Percentiles rank a stretch among this genome's conserved stretches.
phyloP scores from a whole-genome alignment of 1,140 invertebrate species.

The Habropoda laboriosa region DNA sequence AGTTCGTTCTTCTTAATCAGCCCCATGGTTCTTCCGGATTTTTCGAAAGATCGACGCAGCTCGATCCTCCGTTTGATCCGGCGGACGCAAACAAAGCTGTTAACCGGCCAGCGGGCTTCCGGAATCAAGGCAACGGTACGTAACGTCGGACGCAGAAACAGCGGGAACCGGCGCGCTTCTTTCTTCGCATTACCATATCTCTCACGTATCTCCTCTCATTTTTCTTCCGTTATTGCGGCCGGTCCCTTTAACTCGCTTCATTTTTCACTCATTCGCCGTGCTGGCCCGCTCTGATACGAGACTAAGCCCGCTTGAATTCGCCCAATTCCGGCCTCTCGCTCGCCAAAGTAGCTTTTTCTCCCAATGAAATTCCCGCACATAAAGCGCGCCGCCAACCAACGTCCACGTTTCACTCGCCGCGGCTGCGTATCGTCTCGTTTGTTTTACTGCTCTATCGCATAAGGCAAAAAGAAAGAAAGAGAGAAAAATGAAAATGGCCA shows the following conservation, averaged over 20 bases:
- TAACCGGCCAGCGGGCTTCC: slow-evolving; percentile 65
- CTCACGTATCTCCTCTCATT: slow-evolving; percentile 34
- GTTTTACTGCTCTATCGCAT: background rate
- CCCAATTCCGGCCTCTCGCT: background rate
- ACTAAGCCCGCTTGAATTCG: slow-evolving; percentile 7
- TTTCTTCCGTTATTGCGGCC: slow-evolving; percentile 44
- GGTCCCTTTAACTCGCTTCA: slow-evolving; percentile 64
- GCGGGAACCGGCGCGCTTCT: background rate
- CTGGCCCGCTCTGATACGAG: background rate
- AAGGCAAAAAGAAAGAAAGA: too few relatives aligned
- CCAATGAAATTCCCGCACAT: background rate
- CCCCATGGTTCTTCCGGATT: too few relatives aligned
- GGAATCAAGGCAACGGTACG: slow-evolving; percentile 54
- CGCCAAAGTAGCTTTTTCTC: too few relatives aligned
- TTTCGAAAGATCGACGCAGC: slow-evolving; percentile 22
- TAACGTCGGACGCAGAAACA: background rate
- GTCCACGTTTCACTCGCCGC: background rate
- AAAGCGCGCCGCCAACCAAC: too few relatives aligned
- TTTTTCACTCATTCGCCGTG: slow-evolving; percentile 72
- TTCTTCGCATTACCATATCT: slow-evolving; percentile 33
- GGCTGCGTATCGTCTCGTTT: background rate
- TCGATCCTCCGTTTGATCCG: slow-evolving; percentile 54
- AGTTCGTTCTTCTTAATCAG: background rate
- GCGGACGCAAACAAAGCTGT: slow-evolving; percentile 70
- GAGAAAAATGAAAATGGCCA: background rate